These are phyloP conservation scores for Palythoa grandiflora DNA, from an alignment of 92 coral and sea anemone genomes.

Conservation along the genomic window DNA sequence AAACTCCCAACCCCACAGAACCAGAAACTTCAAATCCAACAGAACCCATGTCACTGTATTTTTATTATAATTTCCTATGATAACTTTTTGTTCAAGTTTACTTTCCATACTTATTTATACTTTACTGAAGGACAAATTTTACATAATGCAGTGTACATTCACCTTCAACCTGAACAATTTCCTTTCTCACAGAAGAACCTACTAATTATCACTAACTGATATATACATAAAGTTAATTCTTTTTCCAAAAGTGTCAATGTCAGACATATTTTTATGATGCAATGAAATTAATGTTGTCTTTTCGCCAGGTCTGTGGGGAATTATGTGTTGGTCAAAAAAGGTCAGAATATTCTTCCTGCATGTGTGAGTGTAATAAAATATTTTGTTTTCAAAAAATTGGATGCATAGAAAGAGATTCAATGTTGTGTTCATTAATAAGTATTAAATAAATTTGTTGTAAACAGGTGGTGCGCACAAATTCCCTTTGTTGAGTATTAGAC, in stretches of 20 bases:
- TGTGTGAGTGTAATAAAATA: constrained; percentile 36
- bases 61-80: constrained; percentile 38
- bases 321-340: constrained; percentile 33
- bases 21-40: constrained; percentile 15
- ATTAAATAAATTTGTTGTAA: constrained; percentile 8
- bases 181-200: constrained; percentile 34
- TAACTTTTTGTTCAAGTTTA: constrained; percentile 39
- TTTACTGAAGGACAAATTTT: constrained; percentile 33
- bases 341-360: constrained; percentile 42
- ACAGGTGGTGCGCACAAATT: constrained; percentile 51
- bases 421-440: constrained; percentile 33
- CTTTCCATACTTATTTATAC: constrained; percentile 40
- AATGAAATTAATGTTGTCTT: constrained; percentile 9
- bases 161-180: constrained; percentile 38
- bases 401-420: constrained; percentile 43
- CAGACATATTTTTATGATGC: constrained; percentile 30
- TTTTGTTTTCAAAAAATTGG: constrained; percentile 19
- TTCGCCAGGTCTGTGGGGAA: constrained; percentile 44
- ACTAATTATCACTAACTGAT: constrained; percentile 36
- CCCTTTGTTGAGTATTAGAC: no score
- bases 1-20: no score
- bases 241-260: constrained; percentile 33
- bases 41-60: constrained; percentile 45
- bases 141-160: constrained; percentile 29
- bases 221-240: not conserved